Base-by-base conservation (phyloP, 2,888 invertebrate genomes). In the Caenorhabditis sp. region DNA sequence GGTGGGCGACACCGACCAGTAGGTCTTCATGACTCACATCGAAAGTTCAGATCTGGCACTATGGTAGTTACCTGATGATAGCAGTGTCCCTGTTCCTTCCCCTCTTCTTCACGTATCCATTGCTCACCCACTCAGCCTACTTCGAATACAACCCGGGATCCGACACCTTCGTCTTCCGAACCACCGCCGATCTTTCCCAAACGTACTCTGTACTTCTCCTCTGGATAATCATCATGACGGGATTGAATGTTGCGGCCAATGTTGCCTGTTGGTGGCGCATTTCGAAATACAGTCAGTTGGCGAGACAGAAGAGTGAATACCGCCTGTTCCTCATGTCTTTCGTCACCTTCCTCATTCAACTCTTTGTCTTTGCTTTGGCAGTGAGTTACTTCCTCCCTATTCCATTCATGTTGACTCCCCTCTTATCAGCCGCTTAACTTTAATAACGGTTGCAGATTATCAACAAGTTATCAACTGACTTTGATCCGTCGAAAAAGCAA, bases 401-500 rank as follows among this genome's bases (percentile, higher is more conserved):
- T 18, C 37, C 40, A 20, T 40, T 40, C 44, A n/a, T n/a, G n/a
- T 61, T 37, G 11, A 32, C 22, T 4, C 47, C 24, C n/a, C 26
- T 3, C 11, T 18, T n/a, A 64, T 5, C 13, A 44, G n/a, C n/a
- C n/a, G n/a, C n/a, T n/a, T n/a, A n/a, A n/a, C n/a, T 20, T 44
- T 44, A 15, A 32, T 32, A 32, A 32, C 32, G 13, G 28, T 51
- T 64, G 22, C 67, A 72, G 80, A 74, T 60, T 18, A 47, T 80
- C 24, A 80, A 80, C 51, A 80, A 80, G 44, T 44, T 80, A 13
- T 68, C 72, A 32, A 50, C 77, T 3, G 77, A 72, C 44, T n/a
- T 20, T 15, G 80, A 80, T 50, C 62, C 72, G 11, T 58, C 68
- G 18, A 80, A 71, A 69, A 28, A 50, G 15, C 32, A 28, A 44